phyloP scores from a whole-genome alignment of 2,888 invertebrate genomes.

The Parnassius smintheus region DNA sequence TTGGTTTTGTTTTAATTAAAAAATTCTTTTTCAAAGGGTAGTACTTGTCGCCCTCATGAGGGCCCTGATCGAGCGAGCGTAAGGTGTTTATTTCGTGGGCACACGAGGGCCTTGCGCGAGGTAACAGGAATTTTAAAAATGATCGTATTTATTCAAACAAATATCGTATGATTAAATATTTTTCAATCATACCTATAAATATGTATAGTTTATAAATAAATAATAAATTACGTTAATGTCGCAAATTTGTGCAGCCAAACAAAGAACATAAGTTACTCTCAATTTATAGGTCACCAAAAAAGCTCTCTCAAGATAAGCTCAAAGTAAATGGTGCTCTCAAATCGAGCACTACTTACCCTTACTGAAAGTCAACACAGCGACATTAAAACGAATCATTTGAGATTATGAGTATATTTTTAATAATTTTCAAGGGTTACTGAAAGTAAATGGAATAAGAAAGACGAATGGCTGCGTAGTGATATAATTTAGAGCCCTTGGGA shows the following conservation, averaged over 20 bases:
- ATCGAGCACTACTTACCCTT: constrained; percentile 20
- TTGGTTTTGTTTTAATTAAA: too few species aligned
- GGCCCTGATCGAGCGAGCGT: too few species aligned
- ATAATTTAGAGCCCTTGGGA: neutral
- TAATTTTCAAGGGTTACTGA: constrained; percentile 8
- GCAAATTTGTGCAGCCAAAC: neutral
- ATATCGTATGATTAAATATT: too few species aligned
- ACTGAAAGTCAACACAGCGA: constrained; percentile 23
- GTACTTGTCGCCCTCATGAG: too few species aligned
- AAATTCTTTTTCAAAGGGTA: too few species aligned
- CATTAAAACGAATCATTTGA: constrained; percentile 21
- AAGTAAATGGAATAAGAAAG: constrained; percentile 1
- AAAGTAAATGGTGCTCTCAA: constrained; percentile 23
- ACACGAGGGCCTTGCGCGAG: too few species aligned
- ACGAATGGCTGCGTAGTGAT: neutral
- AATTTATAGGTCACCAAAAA: constrained; percentile 20
- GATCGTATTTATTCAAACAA: too few species aligned
- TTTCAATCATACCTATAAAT: too few species aligned
- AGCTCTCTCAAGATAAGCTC: constrained; percentile 21
- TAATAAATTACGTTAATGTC: too few species aligned
- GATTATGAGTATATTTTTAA: constrained; percentile 25
- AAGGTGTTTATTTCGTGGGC: too few species aligned
- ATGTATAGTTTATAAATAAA: too few species aligned
- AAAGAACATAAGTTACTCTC: constrained; percentile 20
- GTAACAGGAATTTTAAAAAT: too few species aligned